These are phyloP conservation scores for Myotis lucifugus DNA, from an alignment of 2,113 vertebrate genomes.

Conservation along the genomic window DNA sequence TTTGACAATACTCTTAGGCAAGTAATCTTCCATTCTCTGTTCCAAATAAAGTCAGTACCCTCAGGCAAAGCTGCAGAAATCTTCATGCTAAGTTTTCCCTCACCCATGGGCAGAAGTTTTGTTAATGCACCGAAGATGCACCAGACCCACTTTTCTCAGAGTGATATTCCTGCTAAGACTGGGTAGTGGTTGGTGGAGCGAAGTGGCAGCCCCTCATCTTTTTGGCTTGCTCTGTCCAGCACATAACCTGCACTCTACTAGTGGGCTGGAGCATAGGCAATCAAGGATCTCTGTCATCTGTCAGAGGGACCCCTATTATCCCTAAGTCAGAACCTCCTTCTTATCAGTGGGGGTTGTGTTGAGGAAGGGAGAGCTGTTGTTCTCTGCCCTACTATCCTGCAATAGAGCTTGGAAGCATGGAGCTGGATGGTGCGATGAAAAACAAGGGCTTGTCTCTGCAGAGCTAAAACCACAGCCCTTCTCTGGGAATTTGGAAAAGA, in stretches of 20 bases:
- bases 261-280: not conserved
- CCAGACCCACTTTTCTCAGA: not conserved
- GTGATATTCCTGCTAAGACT: not conserved
- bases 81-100: not conserved
- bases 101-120: not conserved
- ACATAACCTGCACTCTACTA: not conserved
- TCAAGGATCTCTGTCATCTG: not conserved
- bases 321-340: not conserved
- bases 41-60: not conserved
- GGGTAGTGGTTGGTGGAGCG: rapidly evolving
- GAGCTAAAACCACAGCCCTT: not conserved
- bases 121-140: rapidly evolving
- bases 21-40: not conserved
- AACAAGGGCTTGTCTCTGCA: not conserved
- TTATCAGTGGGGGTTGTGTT: not conserved
- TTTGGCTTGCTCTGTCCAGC: not conserved
- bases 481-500: not conserved
- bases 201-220: not conserved
- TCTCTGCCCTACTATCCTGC: not conserved
- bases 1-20: not conserved
- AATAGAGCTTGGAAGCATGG: not conserved
- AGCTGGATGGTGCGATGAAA: not conserved
- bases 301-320: not conserved
- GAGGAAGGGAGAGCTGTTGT: not conserved
- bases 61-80: not conserved